phyloP scores from a whole-genome alignment of 2,797 vertebrate genomes.

The Euphonia xanthogaster region DNA sequence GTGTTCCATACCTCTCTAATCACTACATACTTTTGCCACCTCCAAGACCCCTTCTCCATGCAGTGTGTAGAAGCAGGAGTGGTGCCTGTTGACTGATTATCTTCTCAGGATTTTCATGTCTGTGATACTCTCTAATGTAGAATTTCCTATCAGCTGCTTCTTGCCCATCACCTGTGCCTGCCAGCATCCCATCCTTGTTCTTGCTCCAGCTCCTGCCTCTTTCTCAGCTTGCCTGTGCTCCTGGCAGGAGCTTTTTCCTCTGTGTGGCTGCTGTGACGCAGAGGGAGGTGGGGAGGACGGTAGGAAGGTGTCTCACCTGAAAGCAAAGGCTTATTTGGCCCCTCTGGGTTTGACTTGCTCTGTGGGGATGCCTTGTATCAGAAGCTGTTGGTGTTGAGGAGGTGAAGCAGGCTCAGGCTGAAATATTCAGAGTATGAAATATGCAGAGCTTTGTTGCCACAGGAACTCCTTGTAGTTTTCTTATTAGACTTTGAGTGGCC shows the following conservation, averaged over 20 bases:
- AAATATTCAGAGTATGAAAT: not conserved
- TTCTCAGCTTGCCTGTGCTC: not conserved
- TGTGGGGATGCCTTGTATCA: not conserved
- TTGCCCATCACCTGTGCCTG: not conserved
- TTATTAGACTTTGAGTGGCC: not conserved
- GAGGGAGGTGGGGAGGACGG: not conserved
- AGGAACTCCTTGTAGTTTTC: not conserved
- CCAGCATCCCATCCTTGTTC: fast-evolving
- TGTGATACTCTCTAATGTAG: not conserved
- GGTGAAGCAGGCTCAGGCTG: not conserved
- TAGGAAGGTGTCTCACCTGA: not conserved
- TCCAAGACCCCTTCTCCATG: not conserved
- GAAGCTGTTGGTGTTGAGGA: not conserved
- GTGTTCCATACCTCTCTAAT: not conserved
- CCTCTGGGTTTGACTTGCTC: not conserved
- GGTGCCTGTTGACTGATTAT: not conserved
- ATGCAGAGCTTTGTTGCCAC: not conserved
- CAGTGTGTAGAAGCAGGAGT: not conserved
- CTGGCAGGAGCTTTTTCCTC: not conserved
- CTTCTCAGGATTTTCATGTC: not conserved
- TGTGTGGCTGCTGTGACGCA: not conserved
- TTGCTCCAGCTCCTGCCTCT: not conserved
- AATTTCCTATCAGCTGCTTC: not conserved
- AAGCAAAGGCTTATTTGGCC: not conserved
- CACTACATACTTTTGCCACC: not conserved